phyloP scores from a whole-genome alignment of 1,140 invertebrate species.

The Trichomalopsis sarcophagae region DNA sequence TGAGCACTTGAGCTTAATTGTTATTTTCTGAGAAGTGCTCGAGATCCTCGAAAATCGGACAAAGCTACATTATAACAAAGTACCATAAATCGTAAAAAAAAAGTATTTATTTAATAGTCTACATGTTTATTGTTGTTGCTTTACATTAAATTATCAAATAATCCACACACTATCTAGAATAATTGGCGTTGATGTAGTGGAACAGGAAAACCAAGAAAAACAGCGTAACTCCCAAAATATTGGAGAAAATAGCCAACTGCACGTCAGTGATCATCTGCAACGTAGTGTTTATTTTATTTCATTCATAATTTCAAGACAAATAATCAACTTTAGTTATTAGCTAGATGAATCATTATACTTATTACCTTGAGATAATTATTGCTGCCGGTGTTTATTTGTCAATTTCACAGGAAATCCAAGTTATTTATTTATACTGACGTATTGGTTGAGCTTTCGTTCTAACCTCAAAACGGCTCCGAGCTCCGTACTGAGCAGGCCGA shows the following conservation, averaged over 20 bases:
- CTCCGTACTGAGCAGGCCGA: too few species aligned
- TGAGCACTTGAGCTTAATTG: too few species aligned
- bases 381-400: neutral
- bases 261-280: slow-evolving; percentile 96
- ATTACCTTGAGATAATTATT: neutral
- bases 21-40: too few species aligned
- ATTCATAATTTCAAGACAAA: neutral
- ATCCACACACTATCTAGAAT: slow-evolving; percentile 75
- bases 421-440: neutral
- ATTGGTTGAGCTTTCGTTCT: neutral
- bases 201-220: slow-evolving; percentile 97
- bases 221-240: slow-evolving; percentile 93
- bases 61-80: too few species aligned
- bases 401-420: neutral
- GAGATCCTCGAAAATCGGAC: too few species aligned
- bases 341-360: too few species aligned
- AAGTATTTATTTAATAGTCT: slow-evolving; percentile 18
- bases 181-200: slow-evolving; percentile 96
- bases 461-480: neutral
- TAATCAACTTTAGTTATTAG: too few species aligned
- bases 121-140: neutral
- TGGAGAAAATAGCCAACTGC: slow-evolving; percentile 96
- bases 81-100: slow-evolving; percentile 17
- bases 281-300: neutral
- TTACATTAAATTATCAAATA: neutral